Conservation (phyloP, 1,140 invertebrate species). For the Drosophila bipectinata region DNA sequence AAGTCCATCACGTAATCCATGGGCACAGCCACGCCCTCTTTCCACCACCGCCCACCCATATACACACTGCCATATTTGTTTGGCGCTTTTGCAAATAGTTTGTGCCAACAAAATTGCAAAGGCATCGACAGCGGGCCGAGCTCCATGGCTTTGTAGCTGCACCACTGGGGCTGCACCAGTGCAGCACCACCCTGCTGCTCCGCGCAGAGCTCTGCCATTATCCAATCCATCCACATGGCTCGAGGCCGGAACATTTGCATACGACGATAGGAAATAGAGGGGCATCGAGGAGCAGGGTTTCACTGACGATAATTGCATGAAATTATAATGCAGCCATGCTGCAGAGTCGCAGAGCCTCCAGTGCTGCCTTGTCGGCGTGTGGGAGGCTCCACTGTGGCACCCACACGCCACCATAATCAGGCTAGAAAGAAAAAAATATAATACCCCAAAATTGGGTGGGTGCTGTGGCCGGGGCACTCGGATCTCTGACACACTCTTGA, state of each 20-base stretch:
- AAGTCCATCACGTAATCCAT: slow-evolving; percentile 59
- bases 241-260: slow-evolving; percentile 57
- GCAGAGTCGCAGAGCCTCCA: slow-evolving; percentile 14
- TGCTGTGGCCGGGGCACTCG: slow-evolving; percentile 7
- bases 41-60: slow-evolving; percentile 29
- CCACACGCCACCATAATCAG: slow-evolving; percentile 35
- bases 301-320: slow-evolving; percentile 79
- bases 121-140: slow-evolving; percentile 34
- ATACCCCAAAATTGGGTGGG: slow-evolving; percentile 2
- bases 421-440: not conserved
- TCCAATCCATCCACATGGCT: slow-evolving; percentile 49
- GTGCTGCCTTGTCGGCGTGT: slow-evolving; percentile 24
- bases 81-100: slow-evolving; percentile 63
- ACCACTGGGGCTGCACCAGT: not conserved
- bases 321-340: slow-evolving; percentile 76
- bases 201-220: slow-evolving; percentile 22
- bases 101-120: slow-evolving; percentile 62
- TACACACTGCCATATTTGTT: slow-evolving; percentile 66
- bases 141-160: not conserved
- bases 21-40: slow-evolving; percentile 24
- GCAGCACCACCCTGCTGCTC: slow-evolving; percentile 23
- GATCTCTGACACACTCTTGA: slow-evolving; percentile 37
- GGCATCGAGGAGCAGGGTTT: slow-evolving; percentile 4
- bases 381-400: slow-evolving; percentile 53
- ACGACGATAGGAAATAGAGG: slow-evolving; percentile 1